phyloP scores from a whole-genome alignment of 37 sponge, comb jelly and placozoan species.

The Eunapius fragilis region DNA sequence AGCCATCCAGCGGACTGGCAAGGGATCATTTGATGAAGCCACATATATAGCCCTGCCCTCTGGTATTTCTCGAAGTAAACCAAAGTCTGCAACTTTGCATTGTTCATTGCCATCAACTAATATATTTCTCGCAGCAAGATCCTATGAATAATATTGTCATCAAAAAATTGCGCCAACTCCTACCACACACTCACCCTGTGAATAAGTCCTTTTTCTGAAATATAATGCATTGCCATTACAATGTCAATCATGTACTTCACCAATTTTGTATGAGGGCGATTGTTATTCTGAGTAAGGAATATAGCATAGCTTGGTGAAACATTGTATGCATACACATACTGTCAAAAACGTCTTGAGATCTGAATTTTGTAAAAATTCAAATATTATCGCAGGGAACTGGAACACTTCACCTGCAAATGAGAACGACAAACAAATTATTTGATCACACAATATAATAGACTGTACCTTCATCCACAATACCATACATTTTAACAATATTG shows the following conservation, averaged over 20 bases:
- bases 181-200: conserved; percentile 30
- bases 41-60: conserved; percentile 50
- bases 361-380: conserved; percentile 15
- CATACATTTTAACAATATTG: conserved; percentile 51
- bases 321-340: background rate
- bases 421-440: background rate
- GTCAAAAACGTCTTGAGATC: conserved; percentile 20
- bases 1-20: conserved; percentile 74
- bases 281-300: no score
- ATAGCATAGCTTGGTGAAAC: background rate
- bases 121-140: conserved; percentile 72
- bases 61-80: conserved; percentile 64
- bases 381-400: background rate
- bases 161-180: background rate
- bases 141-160: conserved; percentile 16
- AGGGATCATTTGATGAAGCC: conserved; percentile 22
- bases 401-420: background rate
- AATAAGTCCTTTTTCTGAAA: conserved; percentile 59
- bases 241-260: conserved; percentile 81
- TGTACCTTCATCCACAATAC: conserved; percentile 33
- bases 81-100: conserved; percentile 91
- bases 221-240: conserved; percentile 80
- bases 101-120: conserved; percentile 64
- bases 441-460: no score
- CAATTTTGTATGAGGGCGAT: conserved; percentile 8